Evolutionary conservation across 2,797 vertebrate genomes (phyloP).

Genomic region (Falco columbarius): DNA sequence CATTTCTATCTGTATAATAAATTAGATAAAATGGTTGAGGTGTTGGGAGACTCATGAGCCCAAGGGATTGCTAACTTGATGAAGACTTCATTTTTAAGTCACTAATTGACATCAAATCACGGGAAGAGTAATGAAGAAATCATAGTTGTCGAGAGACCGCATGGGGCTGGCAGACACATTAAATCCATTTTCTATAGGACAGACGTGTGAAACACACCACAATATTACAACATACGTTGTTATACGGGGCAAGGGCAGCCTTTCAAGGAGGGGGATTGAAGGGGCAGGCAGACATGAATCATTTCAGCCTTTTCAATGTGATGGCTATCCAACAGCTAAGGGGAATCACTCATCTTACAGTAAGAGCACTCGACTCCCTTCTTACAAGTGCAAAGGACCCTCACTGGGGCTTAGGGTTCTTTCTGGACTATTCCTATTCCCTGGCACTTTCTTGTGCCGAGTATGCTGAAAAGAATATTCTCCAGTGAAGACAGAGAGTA

Average conservation of each 20-base stretch:
- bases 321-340: neutral
- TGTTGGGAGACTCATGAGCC: neutral
- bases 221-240: neutral
- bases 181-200: neutral
- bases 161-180: neutral
- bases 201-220: neutral
- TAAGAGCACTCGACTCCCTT: neutral
- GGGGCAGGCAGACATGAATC: neutral
- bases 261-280: neutral
- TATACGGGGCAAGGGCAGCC: neutral
- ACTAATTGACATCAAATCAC: neutral
- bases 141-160: neutral
- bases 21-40: neutral
- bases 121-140: slow-evolving; percentile 34
- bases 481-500: neutral
- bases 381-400: neutral
- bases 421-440: neutral
- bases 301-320: neutral
- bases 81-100: slow-evolving; percentile 49
- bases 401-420: neutral
- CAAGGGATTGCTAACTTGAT: slow-evolving; percentile 12
- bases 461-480: neutral
- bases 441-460: neutral
- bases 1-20: neutral
- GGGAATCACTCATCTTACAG: neutral